These are phyloP conservation scores for Fragum whitleyi DNA, from an alignment of 2,888 invertebrate genomes.

Conservation along the genomic window DNA sequence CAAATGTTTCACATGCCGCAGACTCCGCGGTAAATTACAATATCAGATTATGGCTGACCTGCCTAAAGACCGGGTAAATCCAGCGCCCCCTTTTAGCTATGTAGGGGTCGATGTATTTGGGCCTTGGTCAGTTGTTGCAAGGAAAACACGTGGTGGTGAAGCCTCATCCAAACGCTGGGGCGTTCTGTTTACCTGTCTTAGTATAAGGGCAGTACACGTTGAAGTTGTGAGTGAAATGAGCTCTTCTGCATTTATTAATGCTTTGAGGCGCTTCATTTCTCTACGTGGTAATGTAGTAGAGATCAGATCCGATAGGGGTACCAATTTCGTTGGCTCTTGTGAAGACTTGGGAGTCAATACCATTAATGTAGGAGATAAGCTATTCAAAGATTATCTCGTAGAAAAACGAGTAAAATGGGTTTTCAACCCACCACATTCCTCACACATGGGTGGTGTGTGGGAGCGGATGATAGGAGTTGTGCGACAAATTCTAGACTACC, in stretches of 20 bases:
- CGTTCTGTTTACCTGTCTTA: constrained; percentile 59
- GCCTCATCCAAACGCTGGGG: constrained; percentile 58
- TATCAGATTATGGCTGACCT: background rate
- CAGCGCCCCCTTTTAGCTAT: background rate
- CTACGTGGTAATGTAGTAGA: constrained; percentile 39
- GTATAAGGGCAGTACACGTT: constrained; percentile 56
- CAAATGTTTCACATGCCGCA: background rate
- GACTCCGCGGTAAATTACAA: background rate
- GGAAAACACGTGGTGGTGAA: constrained; percentile 50
- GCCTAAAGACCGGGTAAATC: background rate
- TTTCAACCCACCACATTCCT: too few species aligned
- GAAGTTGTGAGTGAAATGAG: constrained; percentile 57
- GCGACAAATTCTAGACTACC: too few species aligned
- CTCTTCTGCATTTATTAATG: constrained; percentile 55
- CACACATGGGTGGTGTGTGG: too few species aligned
- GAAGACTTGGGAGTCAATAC: too few species aligned
- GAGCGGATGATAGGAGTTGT: too few species aligned
- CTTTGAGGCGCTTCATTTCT: constrained; percentile 48
- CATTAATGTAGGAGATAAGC: too few species aligned
- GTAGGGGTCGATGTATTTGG: background rate
- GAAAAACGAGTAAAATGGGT: constrained; percentile 21
- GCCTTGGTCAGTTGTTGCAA: too few species aligned
- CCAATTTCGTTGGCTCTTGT: constrained; percentile 52
- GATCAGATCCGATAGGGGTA: constrained; percentile 54
- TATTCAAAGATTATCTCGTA: constrained; percentile 20